phyloP scores from a whole-genome alignment of 2,797 vertebrate genomes.

The Nothura maculosa region DNA sequence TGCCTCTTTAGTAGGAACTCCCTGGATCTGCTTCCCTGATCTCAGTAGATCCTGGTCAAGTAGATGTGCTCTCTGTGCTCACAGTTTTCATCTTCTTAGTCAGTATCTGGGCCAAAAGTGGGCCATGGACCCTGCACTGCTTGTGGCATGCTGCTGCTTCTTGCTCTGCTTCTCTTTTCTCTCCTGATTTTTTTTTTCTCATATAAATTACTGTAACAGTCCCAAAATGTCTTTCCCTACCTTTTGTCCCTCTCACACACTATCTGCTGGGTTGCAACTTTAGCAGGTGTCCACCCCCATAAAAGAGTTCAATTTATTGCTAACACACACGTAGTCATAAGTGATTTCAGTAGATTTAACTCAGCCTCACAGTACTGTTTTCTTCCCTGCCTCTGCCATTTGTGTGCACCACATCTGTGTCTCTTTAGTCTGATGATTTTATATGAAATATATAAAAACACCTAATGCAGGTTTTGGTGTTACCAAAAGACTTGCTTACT shows the following conservation, averaged over 20 bases:
- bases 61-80: not conserved
- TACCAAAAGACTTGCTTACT: not conserved
- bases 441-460: not conserved
- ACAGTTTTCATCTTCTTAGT: not conserved
- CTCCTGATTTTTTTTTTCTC: not conserved
- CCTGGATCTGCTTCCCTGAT: not conserved
- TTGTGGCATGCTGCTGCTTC: fast-evolving
- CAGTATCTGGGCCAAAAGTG: not conserved
- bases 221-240: not conserved
- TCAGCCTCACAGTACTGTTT: not conserved
- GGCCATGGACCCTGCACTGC: fast-evolving
- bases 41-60: fast-evolving
- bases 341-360: not conserved
- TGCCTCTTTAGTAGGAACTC: fast-evolving
- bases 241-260: not conserved
- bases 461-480: not conserved
- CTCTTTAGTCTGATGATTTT: not conserved
- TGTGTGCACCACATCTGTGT: not conserved
- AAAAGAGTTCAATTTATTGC: not conserved
- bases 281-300: not conserved
- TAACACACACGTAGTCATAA: not conserved
- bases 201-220: not conserved
- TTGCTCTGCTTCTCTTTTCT: not conserved
- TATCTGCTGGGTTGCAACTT: not conserved
- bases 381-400: not conserved